Base-by-base conservation (phyloP, 2,113 vertebrate genomes). In the Chaetorhynchus papuensis region DNA sequence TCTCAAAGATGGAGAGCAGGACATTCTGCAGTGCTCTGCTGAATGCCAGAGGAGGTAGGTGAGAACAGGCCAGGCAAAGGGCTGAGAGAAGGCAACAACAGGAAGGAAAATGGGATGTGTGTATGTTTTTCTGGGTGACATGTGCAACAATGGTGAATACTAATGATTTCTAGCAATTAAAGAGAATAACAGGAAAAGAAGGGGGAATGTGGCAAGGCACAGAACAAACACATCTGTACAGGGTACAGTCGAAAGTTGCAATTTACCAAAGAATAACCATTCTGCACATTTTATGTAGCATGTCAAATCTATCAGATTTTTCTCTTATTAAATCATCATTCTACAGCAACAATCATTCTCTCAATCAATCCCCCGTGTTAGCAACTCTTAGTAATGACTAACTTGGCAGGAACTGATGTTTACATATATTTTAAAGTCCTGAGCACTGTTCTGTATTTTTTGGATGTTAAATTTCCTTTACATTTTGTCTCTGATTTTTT, bases 271-370 rank as follows among this genome's bases (percentile, higher is more conserved):
- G 79, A 96, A 94, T 78, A 97, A 96, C 35, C 39, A 63, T 84
- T 94, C 89, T 96, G 56, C 84, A 91, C 92, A 92, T 97, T 97
- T 97, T 94, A 90, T 97, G 87, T 91, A 95, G 60, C 74, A 97
- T 87, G 89, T 94, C 80, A 97, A 95, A 97, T 90, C 54, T 94
- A 95, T 95, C 89, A 94, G 83, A 96, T 94, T 97, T 90, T 97
- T 97, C 69, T 83, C 78, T 95, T 97, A 96, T 95, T 96, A 97
- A 97, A 97, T 95, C 72, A 96, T 96, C 96, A 87, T 96, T 95
- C 93, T 88, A 80, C 89, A 96, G 94, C 94, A 88, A 80, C 87
- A 96, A 84, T 77, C 89, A 97, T 95, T 97, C 95, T 69, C 77
- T 90, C 85, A 97, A 94, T 96, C 88, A 96, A 95, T 77, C 95